Evolutionary conservation across 2,797 vertebrate genomes (phyloP), one percentile per base, ranked within the genome.

Genomic region (Smutsia gigantea): DNA sequence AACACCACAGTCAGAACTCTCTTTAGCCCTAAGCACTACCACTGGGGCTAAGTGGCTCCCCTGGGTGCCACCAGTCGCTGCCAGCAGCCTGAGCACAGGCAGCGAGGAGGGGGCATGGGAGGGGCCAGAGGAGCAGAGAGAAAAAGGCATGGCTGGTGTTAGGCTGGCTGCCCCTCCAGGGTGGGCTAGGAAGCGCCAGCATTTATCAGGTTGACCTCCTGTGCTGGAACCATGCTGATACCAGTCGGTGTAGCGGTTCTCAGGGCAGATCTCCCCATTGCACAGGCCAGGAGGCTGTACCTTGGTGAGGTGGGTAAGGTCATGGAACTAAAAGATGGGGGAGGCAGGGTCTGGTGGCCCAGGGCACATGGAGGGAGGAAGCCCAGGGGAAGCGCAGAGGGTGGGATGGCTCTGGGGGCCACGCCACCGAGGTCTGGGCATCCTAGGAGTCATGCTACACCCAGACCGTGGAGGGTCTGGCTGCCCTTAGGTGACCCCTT

Each of bases 21-120:
- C 92, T 94, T 95, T 92, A 94, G 96, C 96, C 97, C 94, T 78
- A 34, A 93, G 95, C 95, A 92, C 96, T 85, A 82, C 96, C 96
- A 64, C 19, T 92, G 96, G 96, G 95, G 93, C 90, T 95, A 78
- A 96, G 93, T 96, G 97, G 95, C 84, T 96, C 96, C 97, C 96
- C 93, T 81, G 93, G 96, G 97, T 68, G 79, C 90, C 39, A 1
- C 8, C 87, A 61, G 79, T 37, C 68, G 89, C 75, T 84, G 55
- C 92, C 93, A 27, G 69, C 89, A 83, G 88, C 86, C 89, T 85
- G 74, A 74, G 79, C 10, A 74, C 87, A 95, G 93, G 72, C 83
- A 19, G 68, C 0, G 1, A 63, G 75, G 27, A 68, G 51, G 4
- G 82, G 82, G 51, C 82, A 66, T 55, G 59, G 69, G 39, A 55